These are phyloP conservation scores for Grammomys dolichurus DNA, from an alignment of 2,113 vertebrate genomes.

Conservation along the genomic window DNA sequence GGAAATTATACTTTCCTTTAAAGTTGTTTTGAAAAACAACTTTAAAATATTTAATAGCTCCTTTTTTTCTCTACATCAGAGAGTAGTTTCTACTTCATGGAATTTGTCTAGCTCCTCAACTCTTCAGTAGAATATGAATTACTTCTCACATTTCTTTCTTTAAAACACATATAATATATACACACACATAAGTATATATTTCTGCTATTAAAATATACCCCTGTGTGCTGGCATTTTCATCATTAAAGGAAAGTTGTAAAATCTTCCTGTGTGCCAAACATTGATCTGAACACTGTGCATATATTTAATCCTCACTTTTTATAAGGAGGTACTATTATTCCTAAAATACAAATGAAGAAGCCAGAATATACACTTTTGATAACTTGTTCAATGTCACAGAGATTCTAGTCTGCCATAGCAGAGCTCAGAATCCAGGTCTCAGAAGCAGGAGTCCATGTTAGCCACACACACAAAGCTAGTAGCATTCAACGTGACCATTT, in stretches of 20 bases:
- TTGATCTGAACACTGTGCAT: not conserved
- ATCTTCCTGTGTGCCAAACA: not conserved
- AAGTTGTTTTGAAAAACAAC: not conserved
- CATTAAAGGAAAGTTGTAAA: slow-evolving; percentile 10
- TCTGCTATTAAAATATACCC: slow-evolving; percentile 33
- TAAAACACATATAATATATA: not conserved
- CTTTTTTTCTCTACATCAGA: slow-evolving; percentile 51
- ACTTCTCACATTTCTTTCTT: slow-evolving; percentile 51
- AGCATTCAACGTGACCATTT: not conserved
- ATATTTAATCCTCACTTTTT: not conserved
- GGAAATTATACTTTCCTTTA: not conserved
- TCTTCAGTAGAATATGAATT: slow-evolving; percentile 17
- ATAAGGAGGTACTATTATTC: not conserved
- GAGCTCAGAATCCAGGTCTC: not conserved
- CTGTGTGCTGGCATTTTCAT: not conserved
- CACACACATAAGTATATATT: not conserved
- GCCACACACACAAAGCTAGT: not conserved
- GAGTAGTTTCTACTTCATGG: slow-evolving; percentile 35
- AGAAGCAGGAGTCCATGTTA: not conserved
- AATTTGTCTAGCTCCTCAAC: slow-evolving; percentile 21
- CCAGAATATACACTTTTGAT: not conserved
- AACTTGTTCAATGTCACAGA: not conserved
- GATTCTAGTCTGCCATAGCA: not conserved
- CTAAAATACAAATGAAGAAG: slow-evolving; percentile 42
- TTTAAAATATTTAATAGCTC: slow-evolving; percentile 8